These are phyloP conservation scores for Crossocerus cetratus DNA, from an alignment of 2,888 invertebrate genomes.

Conservation along the genomic window DNA sequence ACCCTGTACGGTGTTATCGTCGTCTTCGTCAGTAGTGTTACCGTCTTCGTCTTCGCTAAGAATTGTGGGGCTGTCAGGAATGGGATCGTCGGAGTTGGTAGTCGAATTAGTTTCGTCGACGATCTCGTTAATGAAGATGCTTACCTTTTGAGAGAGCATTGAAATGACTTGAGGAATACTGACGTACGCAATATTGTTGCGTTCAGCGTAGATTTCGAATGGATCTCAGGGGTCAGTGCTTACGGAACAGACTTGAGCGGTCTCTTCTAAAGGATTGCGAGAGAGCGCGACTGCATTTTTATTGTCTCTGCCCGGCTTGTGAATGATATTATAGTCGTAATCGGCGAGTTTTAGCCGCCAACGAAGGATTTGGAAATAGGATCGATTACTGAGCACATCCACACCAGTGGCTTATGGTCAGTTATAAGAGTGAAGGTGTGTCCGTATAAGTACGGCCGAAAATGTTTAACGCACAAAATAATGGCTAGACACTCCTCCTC, in stretches of 20 bases:
- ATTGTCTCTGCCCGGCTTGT: neutral
- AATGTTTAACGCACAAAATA: neutral
- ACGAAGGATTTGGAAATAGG: neutral
- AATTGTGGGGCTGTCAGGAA: neutral
- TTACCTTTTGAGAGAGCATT: neutral
- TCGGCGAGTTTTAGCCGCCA: neutral
- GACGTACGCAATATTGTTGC: neutral
- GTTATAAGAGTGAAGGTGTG: neutral
- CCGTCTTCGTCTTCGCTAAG: neutral
- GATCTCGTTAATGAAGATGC: neutral
- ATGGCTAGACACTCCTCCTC: no score
- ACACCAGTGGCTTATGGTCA: neutral
- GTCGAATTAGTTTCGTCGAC: neutral
- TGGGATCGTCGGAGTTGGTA: no score
- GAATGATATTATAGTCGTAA: no score
- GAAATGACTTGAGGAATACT: neutral
- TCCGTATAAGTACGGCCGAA: constrained; percentile 2
- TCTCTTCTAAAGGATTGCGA: neutral
- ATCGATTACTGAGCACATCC: constrained; percentile 4
- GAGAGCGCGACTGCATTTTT: constrained; percentile 6
- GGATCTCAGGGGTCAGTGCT: neutral
- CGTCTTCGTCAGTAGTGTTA: no score
- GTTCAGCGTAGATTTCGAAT: neutral
- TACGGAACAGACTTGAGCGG: neutral
- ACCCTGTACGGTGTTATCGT: no score